These are phyloP conservation scores for Cathartes aura DNA, from an alignment of 2,113 vertebrate species.

Conservation along the genomic window DNA sequence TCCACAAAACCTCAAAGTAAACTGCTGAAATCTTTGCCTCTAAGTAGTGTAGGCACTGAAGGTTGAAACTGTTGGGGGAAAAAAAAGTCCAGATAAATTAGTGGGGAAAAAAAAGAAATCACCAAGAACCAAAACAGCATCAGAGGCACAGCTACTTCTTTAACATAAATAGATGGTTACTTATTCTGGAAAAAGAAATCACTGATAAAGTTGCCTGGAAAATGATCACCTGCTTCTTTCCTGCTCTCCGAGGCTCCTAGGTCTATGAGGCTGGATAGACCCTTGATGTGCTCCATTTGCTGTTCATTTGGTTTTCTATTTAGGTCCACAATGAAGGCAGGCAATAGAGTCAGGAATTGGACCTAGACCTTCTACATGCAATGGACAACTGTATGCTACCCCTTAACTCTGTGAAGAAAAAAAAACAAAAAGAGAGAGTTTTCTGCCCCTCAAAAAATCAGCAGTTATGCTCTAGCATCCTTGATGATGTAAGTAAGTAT, in stretches of 20 bases:
- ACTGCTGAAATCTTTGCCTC: neutral
- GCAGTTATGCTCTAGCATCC: neutral
- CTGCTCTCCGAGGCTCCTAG: neutral
- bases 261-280: neutral
- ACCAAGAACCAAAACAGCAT: neutral
- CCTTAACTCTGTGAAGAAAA: neutral
- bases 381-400: neutral
- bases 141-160: neutral
- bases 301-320: neutral
- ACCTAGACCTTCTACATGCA: neutral
- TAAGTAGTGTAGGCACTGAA: neutral
- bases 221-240: neutral
- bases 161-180: neutral
- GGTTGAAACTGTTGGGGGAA: neutral
- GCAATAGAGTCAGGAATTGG: rapidly evolving
- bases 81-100: neutral
- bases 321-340: neutral
- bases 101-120: neutral
- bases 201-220: neutral
- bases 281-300: neutral
- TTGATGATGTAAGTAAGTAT: neutral
- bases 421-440: neutral
- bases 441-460: neutral
- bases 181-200: neutral
- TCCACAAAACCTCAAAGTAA: neutral